These are phyloP conservation scores for Macaria notata DNA, from an alignment of 2,888 invertebrate genomes.

Conservation along the genomic window DNA sequence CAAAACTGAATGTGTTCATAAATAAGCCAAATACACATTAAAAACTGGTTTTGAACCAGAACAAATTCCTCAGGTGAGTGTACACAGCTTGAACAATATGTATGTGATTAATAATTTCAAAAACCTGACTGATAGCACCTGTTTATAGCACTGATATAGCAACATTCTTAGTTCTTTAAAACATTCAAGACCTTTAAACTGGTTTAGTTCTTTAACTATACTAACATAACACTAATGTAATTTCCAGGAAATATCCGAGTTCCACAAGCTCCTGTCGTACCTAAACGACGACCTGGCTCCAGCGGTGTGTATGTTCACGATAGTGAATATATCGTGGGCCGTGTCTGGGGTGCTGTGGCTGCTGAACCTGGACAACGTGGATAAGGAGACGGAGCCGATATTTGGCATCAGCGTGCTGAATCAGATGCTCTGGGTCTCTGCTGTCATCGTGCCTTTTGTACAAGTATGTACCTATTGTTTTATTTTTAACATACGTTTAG, in stretches of 20 bases:
- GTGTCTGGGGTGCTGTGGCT: slow-evolving; percentile 87
- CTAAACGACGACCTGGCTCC: slow-evolving; percentile 89
- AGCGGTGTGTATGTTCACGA: slow-evolving; percentile 88
- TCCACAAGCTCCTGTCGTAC: slow-evolving; percentile 88
- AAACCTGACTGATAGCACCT: no score
- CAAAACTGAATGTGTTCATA: no score
- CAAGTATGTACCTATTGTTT: slow-evolving; percentile 73
- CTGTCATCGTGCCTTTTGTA: slow-evolving; percentile 86
- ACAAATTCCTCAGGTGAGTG: no score
- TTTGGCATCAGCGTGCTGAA: slow-evolving; percentile 83
- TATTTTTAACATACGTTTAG: neutral
- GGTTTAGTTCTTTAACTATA: no score
- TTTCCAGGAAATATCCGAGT: slow-evolving; percentile 88
- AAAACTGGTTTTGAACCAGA: no score
- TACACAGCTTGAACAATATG: no score
- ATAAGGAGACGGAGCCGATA: slow-evolving; percentile 81
- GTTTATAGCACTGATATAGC: no score
- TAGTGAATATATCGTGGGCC: slow-evolving; percentile 88
- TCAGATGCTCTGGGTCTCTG: slow-evolving; percentile 84
- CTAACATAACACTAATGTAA: neutral
- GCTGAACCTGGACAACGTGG: slow-evolving; percentile 82
- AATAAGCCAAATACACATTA: no score
- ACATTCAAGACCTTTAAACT: no score
- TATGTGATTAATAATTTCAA: no score
- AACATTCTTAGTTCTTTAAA: no score